Conservation (phyloP, 2,113 vertebrate genomes). For the Callospermophilus lateralis region DNA sequence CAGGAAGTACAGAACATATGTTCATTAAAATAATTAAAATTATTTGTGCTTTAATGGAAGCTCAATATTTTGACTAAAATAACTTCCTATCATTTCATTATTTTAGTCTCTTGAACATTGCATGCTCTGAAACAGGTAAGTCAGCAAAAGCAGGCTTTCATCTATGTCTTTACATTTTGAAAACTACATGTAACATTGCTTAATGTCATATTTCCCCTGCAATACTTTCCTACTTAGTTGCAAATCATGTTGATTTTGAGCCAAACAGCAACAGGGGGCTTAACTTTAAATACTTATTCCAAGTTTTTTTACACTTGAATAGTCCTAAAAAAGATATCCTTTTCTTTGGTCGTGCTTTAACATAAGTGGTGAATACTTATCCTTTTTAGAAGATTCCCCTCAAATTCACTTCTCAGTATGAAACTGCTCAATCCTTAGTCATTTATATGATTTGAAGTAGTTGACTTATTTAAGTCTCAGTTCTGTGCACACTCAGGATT, state of each 20-base stretch:
- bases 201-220: not conserved
- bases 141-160: not conserved
- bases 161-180: not conserved
- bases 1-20: not conserved
- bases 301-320: not conserved
- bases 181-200: conserved; percentile 8
- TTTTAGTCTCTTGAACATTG: not conserved
- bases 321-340: not conserved
- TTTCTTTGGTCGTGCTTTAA: conserved; percentile 13
- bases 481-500: not conserved
- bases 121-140: not conserved
- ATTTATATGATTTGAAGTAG: conserved; percentile 7
- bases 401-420: conserved; percentile 1
- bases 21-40: conserved; percentile 44
- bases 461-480: not conserved
- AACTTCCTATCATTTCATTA: not conserved
- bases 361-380: not conserved
- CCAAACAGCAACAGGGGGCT: not conserved
- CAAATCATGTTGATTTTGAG: conserved; percentile 42
- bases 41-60: not conserved
- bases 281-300: conserved; percentile 12
- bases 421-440: not conserved
- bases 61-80: conserved; percentile 53
- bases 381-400: not conserved
- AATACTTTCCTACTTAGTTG: not conserved